Evolutionary conservation across 1,140 invertebrate species (phyloP).

Genomic region (Drepana arcuata): DNA sequence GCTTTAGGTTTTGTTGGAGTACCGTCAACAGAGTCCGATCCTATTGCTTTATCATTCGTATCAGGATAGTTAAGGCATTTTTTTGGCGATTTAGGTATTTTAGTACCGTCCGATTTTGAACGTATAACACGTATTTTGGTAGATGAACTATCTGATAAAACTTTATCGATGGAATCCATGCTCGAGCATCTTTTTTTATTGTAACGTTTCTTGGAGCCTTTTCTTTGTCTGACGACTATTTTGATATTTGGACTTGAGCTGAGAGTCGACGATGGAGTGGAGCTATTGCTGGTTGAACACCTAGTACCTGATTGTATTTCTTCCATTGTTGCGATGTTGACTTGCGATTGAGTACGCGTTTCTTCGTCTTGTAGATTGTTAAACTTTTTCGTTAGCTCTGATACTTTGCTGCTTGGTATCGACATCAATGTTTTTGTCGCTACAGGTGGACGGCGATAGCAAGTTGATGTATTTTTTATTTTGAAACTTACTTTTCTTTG

Average conservation of each 20-base stretch:
- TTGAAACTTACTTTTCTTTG: slow-evolving; percentile 70
- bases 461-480: slow-evolving; percentile 55
- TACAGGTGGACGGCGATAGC: slow-evolving; percentile 46
- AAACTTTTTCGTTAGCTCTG: slow-evolving; percentile 72
- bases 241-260: slow-evolving; percentile 65
- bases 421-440: slow-evolving; percentile 59
- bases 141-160: slow-evolving; percentile 35
- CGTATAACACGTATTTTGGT: slow-evolving; percentile 52
- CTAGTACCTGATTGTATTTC: slow-evolving; percentile 38
- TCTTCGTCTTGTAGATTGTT: slow-evolving; percentile 66
- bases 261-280: slow-evolving; percentile 58
- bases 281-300: slow-evolving; percentile 50
- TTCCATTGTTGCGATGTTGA: slow-evolving; percentile 56
- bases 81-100: slow-evolving; percentile 52
- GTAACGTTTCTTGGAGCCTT: slow-evolving; percentile 47
- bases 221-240: slow-evolving; percentile 55
- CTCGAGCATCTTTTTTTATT: slow-evolving; percentile 61
- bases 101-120: slow-evolving; percentile 64
- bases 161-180: slow-evolving; percentile 62
- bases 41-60: slow-evolving; percentile 48
- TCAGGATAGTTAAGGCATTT: slow-evolving; percentile 49
- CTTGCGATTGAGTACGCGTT: slow-evolving; percentile 48
- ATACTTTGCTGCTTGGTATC: slow-evolving; percentile 67
- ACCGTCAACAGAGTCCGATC: slow-evolving; percentile 60
- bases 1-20: slow-evolving; percentile 17